Base-by-base conservation (phyloP, 2,888 invertebrate genomes). In the Horisme vitalbata region DNA sequence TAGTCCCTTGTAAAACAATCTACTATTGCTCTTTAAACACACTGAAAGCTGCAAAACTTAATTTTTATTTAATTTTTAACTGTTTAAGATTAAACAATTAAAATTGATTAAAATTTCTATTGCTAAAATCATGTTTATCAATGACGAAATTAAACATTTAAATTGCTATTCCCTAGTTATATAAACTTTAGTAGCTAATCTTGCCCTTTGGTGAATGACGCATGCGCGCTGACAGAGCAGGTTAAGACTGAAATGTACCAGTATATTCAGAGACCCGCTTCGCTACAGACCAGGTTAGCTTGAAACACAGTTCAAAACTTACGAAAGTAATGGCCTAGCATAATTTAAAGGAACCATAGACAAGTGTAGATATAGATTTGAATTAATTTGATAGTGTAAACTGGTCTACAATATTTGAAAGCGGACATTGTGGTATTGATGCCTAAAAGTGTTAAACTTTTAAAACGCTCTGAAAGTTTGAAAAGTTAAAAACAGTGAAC, bases 231-330 rank as follows among this genome's bases (percentile, higher is more conserved):
- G 8, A 14, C 15, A 10, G 27, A 26, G 15, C 28, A 30, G 12
- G 45, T 38, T 45, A 36, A 44, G 27, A 45, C 56, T 59, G 38
- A 51, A 55, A 43, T 10, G 39, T 50, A 53, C 51, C 66, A 69
- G 68, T 69, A 46, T 58, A 55, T 58, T 56, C 55, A 45, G 53
- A 55, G 54, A 35, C 50, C 37, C 46, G 59, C 41, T 49, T 49
- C 59, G 35, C 55, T 41, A 38, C 58, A 59, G 60, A 59, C 58
- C 43, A 38, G 53, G 32, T 33, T 11, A 18, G 15, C 23, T 33
- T 12, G 38, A 18, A 14, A 24, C 9, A 24, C 20, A 7, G 18
- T 24, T 14, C 10, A 2, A 31, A 46, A 43, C 28, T 44, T 49
- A 44, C 48, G 48, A 27, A 31, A 26, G 31, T 35, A 33, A 32